These are phyloP conservation scores for Protomyctophum bolini DNA, from an alignment of 2,113 vertebrate genomes.

Conservation along the genomic window DNA sequence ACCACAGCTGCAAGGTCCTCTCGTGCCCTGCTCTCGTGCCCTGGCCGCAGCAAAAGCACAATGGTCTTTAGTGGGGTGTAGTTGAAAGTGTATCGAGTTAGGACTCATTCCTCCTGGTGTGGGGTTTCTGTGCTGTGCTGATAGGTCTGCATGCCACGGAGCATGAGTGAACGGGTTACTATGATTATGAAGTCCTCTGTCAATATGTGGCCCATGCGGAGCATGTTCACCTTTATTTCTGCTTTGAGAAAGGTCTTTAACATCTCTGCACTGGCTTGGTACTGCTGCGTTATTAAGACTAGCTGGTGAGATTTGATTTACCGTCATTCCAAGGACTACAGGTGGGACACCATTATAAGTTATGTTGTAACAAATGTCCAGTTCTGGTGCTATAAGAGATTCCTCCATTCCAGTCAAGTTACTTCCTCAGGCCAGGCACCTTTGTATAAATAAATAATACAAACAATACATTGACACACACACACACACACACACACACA, in stretches of 20 bases:
- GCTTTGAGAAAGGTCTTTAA: background rate
- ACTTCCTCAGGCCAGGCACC: background rate
- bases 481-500: too few relatives aligned
- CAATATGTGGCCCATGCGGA: background rate
- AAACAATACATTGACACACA: background rate
- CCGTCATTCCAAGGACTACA: background rate
- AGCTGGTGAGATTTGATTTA: constrained; percentile 2
- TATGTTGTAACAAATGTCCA: background rate
- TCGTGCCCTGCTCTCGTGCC: background rate
- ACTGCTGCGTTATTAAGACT: background rate
- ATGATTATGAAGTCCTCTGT: background rate
- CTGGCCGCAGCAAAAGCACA: background rate
- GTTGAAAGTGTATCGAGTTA: background rate
- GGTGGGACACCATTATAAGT: background rate
- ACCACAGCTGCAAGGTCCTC: constrained; percentile 7
- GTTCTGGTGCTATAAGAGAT: constrained; percentile 14
- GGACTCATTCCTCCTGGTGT: background rate
- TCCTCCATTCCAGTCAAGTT: constrained; percentile 32
- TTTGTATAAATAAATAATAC: constrained; percentile 1
- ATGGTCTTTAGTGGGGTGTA: background rate
- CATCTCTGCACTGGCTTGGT: background rate
- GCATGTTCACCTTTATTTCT: background rate
- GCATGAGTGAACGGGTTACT: background rate
- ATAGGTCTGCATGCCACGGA: background rate
- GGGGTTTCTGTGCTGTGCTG: constrained; percentile 8